Percentiles rank a stretch among this genome's conserved stretches.
Evolutionary conservation across 2,113 vertebrate species (phyloP).

Genomic region (Ptilonorhynchus violaceus): DNA sequence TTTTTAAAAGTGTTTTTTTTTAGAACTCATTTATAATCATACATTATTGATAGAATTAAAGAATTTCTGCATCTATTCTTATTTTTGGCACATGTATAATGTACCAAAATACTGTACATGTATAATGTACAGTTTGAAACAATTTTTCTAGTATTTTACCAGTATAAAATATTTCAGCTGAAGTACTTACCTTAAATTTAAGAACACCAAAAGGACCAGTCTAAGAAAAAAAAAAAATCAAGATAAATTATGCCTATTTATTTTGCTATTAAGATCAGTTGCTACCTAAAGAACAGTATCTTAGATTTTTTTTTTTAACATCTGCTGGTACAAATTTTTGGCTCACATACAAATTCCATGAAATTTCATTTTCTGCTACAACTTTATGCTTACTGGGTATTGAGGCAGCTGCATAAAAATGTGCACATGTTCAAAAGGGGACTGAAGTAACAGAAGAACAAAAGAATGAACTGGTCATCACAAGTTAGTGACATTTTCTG

Average conservation of each 20-base stretch:
- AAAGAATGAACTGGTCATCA: not conserved
- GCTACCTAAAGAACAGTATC: not conserved
- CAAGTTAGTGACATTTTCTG: slow-evolving; percentile 6
- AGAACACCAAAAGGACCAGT: not conserved
- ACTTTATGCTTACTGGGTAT: not conserved
- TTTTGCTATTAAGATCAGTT: not conserved
- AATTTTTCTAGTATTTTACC: not conserved
- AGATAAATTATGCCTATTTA: not conserved
- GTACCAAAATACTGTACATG: not conserved
- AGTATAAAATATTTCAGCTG: not conserved
- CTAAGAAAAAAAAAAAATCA: not conserved
- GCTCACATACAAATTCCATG: not conserved
- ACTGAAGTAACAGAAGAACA: not conserved
- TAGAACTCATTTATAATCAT: not conserved
- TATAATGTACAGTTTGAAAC: not conserved
- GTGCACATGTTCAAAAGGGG: not conserved
- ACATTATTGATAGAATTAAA: not conserved
- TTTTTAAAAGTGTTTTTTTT: not conserved
- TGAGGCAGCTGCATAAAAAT: not conserved
- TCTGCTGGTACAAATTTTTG: not conserved
- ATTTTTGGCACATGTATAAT: not conserved
- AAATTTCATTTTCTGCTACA: not conserved
- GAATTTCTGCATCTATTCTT: not conserved
- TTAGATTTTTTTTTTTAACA: not conserved
- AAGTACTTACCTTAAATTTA: not conserved